Conservation (phyloP, 1,140 invertebrate genomes). For the Papilio aristodemus region DNA sequence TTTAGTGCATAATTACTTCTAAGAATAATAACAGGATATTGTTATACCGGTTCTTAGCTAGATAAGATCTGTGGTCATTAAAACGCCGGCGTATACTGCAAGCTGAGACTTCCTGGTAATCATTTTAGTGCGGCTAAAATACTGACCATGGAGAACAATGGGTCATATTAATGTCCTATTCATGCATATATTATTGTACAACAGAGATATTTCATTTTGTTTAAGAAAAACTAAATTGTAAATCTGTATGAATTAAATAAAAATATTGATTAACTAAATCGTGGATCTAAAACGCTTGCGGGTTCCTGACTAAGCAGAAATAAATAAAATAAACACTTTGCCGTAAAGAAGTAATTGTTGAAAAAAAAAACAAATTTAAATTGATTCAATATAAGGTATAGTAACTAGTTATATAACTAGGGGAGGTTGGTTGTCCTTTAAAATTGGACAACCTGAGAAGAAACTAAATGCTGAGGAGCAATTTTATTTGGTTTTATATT, state of each 20-base stretch:
- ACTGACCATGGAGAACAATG: constrained; percentile 11
- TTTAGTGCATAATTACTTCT: constrained; percentile 21
- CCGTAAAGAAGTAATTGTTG: not conserved
- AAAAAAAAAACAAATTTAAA: no score
- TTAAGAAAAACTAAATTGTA: not conserved
- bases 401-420: no score
- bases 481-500: no score
- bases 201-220: not conserved
- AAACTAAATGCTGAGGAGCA: no score
- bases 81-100: not conserved
- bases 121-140: constrained; percentile 26
- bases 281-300: no score
- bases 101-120: constrained; percentile 23
- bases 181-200: constrained; percentile 6
- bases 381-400: no score
- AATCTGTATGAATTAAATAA: not conserved
- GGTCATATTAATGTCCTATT: not conserved
- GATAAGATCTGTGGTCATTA: constrained; percentile 30
- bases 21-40: constrained; percentile 32
- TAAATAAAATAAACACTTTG: not conserved
- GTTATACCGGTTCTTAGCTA: constrained; percentile 4
- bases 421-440: no score
- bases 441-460: no score
- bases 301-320: not conserved
- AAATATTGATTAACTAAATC: no score